A percentile compares a stretch with the other conserved stretches of the same genome.
Evolutionary conservation across 2,888 invertebrate genomes (phyloP).

Genomic region (Zygaena filipendulae): DNA sequence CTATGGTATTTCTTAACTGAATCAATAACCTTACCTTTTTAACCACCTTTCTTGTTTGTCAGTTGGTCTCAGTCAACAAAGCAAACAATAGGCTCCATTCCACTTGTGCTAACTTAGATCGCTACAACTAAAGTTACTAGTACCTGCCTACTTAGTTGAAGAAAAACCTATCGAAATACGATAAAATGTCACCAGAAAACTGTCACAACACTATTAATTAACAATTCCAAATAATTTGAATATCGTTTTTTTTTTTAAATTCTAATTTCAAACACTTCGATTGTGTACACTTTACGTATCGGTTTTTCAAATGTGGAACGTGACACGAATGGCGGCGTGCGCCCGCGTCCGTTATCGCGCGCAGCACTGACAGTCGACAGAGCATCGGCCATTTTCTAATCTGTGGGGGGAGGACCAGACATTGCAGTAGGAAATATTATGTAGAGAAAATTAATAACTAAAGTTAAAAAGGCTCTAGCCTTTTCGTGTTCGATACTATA

Average conservation of each 20-base stretch:
- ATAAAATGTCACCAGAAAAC: conserved; percentile 21
- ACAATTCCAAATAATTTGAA: conserved; percentile 21
- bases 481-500: too few relatives aligned
- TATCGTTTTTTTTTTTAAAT: conserved; percentile 21
- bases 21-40: too few relatives aligned
- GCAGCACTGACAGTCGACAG: conserved; percentile 40
- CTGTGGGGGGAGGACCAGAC: conserved; percentile 45
- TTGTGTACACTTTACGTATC: too few relatives aligned
- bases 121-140: too few relatives aligned
- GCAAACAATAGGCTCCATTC: conserved; percentile 32
- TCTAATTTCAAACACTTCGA: too few relatives aligned
- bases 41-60: too few relatives aligned
- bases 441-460: conserved; percentile 40
- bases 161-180: conserved; percentile 9
- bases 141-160: conserved; percentile 3
- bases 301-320: too few relatives aligned
- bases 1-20: too few relatives aligned
- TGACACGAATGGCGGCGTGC: conserved; percentile 31
- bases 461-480: too few relatives aligned
- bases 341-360: conserved; percentile 44
- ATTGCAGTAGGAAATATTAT: conserved; percentile 48
- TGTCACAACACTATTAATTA: conserved; percentile 28
- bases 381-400: conserved; percentile 48
- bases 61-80: conserved; percentile 45
- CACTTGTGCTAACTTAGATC: conserved; percentile 21